phyloP scores from a whole-genome alignment of 2,113 vertebrate species.

The Chloebia gouldiae region DNA sequence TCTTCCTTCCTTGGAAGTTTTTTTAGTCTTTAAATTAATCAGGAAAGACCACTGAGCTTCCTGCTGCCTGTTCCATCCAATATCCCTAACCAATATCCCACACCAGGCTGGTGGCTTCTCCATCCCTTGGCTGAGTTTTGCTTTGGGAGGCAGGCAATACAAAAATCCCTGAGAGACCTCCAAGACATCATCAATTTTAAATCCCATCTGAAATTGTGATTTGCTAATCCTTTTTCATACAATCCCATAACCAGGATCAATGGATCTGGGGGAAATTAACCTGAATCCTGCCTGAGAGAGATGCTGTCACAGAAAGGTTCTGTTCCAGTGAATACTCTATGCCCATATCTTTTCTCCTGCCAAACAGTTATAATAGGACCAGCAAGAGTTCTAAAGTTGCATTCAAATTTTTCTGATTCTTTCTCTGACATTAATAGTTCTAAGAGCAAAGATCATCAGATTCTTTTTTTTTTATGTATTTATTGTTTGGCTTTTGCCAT shows the following conservation, averaged over 20 bases:
- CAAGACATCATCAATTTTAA: background rate
- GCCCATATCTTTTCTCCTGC: background rate
- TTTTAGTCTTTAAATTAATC: background rate
- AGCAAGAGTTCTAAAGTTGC: background rate
- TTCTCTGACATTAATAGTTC: background rate
- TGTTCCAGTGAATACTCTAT: background rate
- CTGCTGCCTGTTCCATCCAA: background rate
- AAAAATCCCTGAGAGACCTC: background rate
- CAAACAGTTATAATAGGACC: background rate
- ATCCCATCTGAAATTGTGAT: background rate
- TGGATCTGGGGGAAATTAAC: background rate
- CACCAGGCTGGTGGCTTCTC: background rate
- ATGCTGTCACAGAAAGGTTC: background rate
- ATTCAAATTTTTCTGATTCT: background rate
- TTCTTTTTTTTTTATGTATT: background rate
- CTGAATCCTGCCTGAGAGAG: background rate
- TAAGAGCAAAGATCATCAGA: background rate
- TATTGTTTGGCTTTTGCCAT: background rate
- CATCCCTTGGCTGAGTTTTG: background rate
- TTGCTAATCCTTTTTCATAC: background rate
- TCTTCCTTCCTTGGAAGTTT: background rate
- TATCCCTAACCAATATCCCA: background rate
- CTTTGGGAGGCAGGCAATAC: background rate
- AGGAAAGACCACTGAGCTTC: background rate
- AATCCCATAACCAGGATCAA: background rate